phyloP scores from a whole-genome alignment of 2,113 vertebrate species.

The Synodontis membranacea region DNA sequence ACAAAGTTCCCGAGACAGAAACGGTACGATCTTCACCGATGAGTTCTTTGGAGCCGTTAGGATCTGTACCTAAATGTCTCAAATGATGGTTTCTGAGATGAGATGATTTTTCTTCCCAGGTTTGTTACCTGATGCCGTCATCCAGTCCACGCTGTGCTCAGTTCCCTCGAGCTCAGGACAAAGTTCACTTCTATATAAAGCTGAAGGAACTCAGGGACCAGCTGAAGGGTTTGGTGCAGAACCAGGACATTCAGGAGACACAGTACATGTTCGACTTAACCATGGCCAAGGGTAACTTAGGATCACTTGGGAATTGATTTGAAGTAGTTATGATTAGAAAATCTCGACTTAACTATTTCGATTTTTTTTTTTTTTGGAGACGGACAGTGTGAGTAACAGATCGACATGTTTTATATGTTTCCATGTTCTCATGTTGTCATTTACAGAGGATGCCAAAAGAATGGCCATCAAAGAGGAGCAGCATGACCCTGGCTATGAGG shows the following conservation, averaged over 20 bases:
- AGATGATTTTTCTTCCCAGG: constrained; percentile 68
- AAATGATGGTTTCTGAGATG: neutral
- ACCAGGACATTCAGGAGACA: constrained; percentile 82
- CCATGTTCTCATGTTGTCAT: constrained; percentile 30
- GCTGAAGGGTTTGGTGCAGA: constrained; percentile 77
- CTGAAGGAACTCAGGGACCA: constrained; percentile 92
- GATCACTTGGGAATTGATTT: neutral
- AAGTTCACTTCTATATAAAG: constrained; percentile 98
- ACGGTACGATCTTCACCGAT: constrained; percentile 78
- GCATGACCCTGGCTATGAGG: constrained; percentile 91
- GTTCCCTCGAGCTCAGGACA: constrained; percentile 96
- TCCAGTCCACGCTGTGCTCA: constrained; percentile 98
- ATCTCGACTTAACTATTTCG: neutral
- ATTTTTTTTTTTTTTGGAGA: neutral
- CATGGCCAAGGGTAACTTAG: constrained; percentile 86
- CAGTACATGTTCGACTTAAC: constrained; percentile 86
- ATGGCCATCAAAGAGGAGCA: constrained; percentile 95
- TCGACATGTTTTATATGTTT: neutral
- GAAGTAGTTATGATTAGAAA: neutral
- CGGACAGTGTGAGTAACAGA: neutral
- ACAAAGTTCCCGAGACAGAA: constrained; percentile 93
- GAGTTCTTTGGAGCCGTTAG: neutral
- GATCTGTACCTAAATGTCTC: neutral
- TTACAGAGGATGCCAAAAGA: constrained; percentile 92
- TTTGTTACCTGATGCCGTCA: constrained; percentile 96